Conservation (phyloP, 2,113 vertebrate genomes). For the Myrmophylax atrothorax region DNA sequence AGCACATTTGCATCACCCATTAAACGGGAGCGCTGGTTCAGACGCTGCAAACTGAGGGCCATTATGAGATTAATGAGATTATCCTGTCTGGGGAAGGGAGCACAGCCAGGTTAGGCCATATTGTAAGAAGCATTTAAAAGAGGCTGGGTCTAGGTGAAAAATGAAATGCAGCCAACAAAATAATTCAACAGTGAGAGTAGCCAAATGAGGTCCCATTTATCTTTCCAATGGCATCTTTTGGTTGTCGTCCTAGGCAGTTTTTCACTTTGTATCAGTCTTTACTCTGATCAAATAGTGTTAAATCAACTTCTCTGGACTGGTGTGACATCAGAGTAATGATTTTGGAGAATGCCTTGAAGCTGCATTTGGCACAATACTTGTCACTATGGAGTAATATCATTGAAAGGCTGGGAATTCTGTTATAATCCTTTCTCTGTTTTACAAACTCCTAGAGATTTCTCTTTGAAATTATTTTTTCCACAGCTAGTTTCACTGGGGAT, state of each 20-base stretch:
- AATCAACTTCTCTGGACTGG: neutral
- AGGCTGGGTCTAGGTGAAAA: neutral
- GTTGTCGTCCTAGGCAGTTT: neutral
- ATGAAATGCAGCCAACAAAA: neutral
- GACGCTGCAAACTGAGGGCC: conserved; percentile 24
- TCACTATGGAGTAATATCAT: neutral
- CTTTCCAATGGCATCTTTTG: neutral
- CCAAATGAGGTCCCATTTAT: neutral
- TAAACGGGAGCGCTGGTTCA: neutral
- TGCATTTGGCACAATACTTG: neutral
- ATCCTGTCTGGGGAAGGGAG: conserved; percentile 45
- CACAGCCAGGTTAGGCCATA: conserved; percentile 44
- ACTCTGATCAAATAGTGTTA: neutral
- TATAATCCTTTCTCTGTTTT: neutral
- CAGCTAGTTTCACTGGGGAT: neutral
- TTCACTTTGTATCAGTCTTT: neutral
- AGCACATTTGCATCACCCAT: neutral
- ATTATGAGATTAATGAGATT: conserved; percentile 58
- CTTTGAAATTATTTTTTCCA: neutral
- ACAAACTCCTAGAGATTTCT: neutral
- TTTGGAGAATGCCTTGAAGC: neutral
- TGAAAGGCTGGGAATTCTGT: neutral
- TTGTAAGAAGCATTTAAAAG: neutral
- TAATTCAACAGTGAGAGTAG: neutral
- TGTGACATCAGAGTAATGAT: neutral